A percentile compares a stretch with the other conserved stretches of the same genome.
These are phyloP conservation scores for Drosophila truncata DNA, from an alignment of 1,140 invertebrate genomes.

Conservation along the genomic window DNA sequence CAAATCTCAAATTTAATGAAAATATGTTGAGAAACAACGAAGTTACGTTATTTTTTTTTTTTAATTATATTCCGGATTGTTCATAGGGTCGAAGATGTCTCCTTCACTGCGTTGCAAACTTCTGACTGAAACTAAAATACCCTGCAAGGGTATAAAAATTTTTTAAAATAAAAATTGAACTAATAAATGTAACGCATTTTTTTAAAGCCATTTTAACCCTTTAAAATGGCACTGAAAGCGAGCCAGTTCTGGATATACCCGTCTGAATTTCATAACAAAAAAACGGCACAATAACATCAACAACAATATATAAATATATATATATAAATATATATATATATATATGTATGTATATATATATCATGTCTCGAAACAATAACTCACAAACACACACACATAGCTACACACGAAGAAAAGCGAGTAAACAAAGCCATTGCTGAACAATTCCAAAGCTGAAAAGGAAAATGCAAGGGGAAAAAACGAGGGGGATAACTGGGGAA, in stretches of 20 bases:
- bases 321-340: slow-evolving; percentile 48
- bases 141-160: too few relatives aligned
- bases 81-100: too few relatives aligned
- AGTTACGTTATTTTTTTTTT: too few relatives aligned
- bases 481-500: not conserved
- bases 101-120: too few relatives aligned
- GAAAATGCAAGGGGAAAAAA: slow-evolving; percentile 4
- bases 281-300: slow-evolving; percentile 10
- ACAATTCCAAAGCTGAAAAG: slow-evolving; percentile 58
- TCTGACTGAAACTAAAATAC: too few relatives aligned
- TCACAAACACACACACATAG: slow-evolving; percentile 49
- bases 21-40: too few relatives aligned
- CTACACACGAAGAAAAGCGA: slow-evolving; percentile 38
- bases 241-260: slow-evolving; percentile 19
- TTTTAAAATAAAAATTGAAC: not conserved
- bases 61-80: too few relatives aligned
- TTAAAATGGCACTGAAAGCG: slow-evolving; percentile 4
- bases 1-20: too few relatives aligned
- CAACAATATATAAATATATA: not conserved
- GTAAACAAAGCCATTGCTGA: slow-evolving; percentile 54
- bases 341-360: slow-evolving; percentile 21
- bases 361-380: slow-evolving; percentile 75
- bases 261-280: slow-evolving; percentile 29
- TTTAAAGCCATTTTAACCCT: slow-evolving; percentile 6
- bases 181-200: not conserved